These are phyloP conservation scores for Pteruthius melanotis DNA, from an alignment of 2,113 vertebrate genomes.

Conservation along the genomic window DNA sequence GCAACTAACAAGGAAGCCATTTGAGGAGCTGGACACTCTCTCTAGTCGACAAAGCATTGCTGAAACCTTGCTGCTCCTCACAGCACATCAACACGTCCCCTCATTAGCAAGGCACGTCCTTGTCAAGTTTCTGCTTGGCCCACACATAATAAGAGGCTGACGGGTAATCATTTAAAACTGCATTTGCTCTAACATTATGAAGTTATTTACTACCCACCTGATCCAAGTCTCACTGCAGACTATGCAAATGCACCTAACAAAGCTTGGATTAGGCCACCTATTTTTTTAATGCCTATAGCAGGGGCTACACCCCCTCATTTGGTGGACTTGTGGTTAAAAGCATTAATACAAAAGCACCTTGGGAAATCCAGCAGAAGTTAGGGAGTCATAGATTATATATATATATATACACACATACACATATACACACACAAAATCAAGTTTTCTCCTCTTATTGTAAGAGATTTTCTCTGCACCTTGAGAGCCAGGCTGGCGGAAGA, in stretches of 20 bases:
- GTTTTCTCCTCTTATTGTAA: background rate
- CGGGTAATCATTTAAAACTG: background rate
- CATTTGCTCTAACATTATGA: background rate
- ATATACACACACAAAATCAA: background rate
- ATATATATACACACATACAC: background rate
- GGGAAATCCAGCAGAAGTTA: background rate
- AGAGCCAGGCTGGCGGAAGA: background rate
- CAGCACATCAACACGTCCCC: background rate
- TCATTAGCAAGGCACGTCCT: background rate
- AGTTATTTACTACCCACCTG: background rate
- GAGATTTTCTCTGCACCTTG: background rate
- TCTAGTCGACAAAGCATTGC: accelerated
- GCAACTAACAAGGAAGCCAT: background rate
- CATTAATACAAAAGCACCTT: background rate
- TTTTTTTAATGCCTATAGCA: background rate
- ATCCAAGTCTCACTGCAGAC: background rate
- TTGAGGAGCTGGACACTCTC: background rate
- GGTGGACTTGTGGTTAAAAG: background rate
- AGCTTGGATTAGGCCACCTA: background rate
- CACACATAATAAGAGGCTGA: background rate
- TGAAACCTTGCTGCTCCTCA: background rate
- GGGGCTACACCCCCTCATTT: accelerated
- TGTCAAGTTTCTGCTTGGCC: background rate
- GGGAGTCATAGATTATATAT: background rate
- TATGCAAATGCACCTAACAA: background rate